Base-by-base conservation (phyloP, 2,797 vertebrate species). In the Lateolabrax maculatus region DNA sequence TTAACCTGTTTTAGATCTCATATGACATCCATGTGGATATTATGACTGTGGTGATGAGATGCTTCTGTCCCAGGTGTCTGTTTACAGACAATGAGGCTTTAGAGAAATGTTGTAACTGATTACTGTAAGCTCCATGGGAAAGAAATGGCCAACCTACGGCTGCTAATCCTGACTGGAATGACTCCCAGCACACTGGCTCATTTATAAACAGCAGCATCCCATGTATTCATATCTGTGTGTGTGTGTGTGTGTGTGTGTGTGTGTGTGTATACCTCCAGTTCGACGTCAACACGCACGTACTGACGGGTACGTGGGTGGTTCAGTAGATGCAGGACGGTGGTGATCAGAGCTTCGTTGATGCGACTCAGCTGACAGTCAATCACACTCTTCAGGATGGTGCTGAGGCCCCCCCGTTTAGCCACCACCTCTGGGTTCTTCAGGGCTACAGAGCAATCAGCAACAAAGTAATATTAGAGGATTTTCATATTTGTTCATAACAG, bases 331-430 rank as follows among this genome's bases (percentile, higher is more conserved):
- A 99, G 96, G 89, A 99, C 95, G 85, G 98, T 99, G 91, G 98
- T 99, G 95, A 99, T 98, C 62, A 99, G 95, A 75, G 98, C 98
- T 94, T 99, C 98, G 48, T 99, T 99, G 95, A 99, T 99, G 89
- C 98, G 96, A 90, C 97, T 99, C 93, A 99, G 95, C 68, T 99
- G 98, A 92, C 98, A 99, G 93, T 99, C 98, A 25, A 99, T 98
- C 81, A 99, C 98, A 75, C 96, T 99, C 95, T 99, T 99, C 75
- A 99, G 93, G 90, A 99, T 98, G 87, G 98, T 99, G 94, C 97
- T 98, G 76, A 99, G 96, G 49, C 98, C 98, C 62, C 98, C 98
- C 9, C 98, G 94, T 92, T 96, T 97, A 72, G 98, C 98, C 90
- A 99, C 98, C 81, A 99, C 96, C 89, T 99, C 97, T 0, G 98